Evolutionary conservation across 2,888 invertebrate genomes (phyloP).

Genomic region (Subacronicta megacephala): DNA sequence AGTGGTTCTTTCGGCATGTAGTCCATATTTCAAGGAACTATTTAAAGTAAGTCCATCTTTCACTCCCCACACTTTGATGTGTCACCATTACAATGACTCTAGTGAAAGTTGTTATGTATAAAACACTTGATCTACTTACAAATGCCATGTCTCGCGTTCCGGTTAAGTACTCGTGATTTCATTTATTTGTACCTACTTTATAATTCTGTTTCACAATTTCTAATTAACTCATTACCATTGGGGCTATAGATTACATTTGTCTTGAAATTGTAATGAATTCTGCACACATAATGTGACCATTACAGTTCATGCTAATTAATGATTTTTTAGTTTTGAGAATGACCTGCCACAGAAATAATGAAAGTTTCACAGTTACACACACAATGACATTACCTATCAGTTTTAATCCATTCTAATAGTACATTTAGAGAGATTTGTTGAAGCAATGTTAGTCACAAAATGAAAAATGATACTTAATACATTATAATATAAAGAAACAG

Average conservation of each 20-base stretch:
- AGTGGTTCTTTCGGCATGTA: conserved; percentile 95
- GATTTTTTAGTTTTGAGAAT: conserved; percentile 60
- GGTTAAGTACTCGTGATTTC: conserved; percentile 90
- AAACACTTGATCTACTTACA: conserved; percentile 90
- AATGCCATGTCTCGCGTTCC: conserved; percentile 90
- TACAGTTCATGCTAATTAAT: conserved; percentile 67
- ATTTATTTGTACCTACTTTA: conserved; percentile 88
- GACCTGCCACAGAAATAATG: conserved; percentile 37
- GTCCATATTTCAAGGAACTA: conserved; percentile 96
- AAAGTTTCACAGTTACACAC: conserved; percentile 35
- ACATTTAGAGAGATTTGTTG: neutral
- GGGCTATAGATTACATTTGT: conserved; percentile 71
- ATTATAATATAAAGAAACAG: no score
- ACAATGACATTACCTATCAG: conserved; percentile 8
- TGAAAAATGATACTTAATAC: neutral
- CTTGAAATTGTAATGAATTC: conserved; percentile 67
- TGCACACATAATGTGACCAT: conserved; percentile 62
- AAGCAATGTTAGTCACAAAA: neutral
- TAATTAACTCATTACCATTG: conserved; percentile 86
- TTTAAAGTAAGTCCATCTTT: conserved; percentile 93
- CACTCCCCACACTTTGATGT: conserved; percentile 89
- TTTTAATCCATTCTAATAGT: conserved; percentile 14
- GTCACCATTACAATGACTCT: conserved; percentile 90
- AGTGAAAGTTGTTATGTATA: conserved; percentile 90
- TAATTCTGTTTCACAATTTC: conserved; percentile 89